phyloP scores from a whole-genome alignment of 2,888 invertebrate genomes.

The Hemaris fuciformis region DNA sequence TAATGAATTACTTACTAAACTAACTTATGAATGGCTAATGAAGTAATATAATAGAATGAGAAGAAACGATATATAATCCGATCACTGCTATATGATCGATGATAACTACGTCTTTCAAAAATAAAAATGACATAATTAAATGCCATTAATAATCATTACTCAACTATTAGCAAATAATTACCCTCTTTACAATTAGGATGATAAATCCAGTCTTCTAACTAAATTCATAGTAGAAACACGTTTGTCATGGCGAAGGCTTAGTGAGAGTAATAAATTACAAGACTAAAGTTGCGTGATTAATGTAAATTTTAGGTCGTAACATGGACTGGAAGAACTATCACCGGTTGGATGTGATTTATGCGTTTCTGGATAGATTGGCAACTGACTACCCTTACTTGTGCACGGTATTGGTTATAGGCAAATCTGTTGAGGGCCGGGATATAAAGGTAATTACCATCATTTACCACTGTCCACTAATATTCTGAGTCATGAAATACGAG shows the following conservation, averaged over 20 bases:
- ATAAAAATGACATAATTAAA: neutral
- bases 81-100: neutral
- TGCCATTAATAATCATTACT: neutral
- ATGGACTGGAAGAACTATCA: slow-evolving; percentile 72
- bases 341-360: slow-evolving; percentile 60
- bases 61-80: too few species aligned
- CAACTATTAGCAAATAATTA: neutral
- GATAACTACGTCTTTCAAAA: neutral
- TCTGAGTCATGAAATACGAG: neutral
- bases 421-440: slow-evolving; percentile 62
- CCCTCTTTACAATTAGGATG: neutral
- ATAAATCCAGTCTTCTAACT: neutral
- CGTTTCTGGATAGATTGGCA: slow-evolving; percentile 57
- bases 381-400: slow-evolving; percentile 60
- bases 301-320: slow-evolving; percentile 26
- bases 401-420: slow-evolving; percentile 57
- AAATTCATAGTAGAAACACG: slow-evolving; percentile 1
- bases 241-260: slow-evolving; percentile 6
- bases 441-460: slow-evolving; percentile 54
- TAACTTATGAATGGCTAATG: too few species aligned
- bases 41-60: too few species aligned
- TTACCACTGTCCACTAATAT: neutral
- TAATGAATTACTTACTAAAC: too few species aligned
- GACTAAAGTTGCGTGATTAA: neutral
- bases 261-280: slow-evolving; percentile 7